A percentile compares a stretch with the other conserved stretches of the same genome.
These are phyloP conservation scores for Bufo gargarizans DNA, from an alignment of 2,113 vertebrate genomes.

Conservation along the genomic window DNA sequence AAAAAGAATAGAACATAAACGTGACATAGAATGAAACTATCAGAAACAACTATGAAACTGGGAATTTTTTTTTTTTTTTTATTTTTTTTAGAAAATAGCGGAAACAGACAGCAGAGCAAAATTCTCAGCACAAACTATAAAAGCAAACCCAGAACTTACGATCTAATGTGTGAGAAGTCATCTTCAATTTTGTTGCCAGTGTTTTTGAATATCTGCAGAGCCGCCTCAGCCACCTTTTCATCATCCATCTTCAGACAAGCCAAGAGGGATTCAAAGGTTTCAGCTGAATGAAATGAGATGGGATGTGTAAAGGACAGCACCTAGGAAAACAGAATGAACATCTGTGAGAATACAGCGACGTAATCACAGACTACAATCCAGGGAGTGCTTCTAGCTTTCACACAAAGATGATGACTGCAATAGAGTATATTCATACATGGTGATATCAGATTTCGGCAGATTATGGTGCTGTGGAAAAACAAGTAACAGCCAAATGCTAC, in stretches of 20 bases:
- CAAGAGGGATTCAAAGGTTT: conserved; percentile 95
- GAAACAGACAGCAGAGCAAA: background rate
- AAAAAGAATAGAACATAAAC: background rate
- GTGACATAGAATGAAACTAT: background rate
- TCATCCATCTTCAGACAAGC: conserved; percentile 98
- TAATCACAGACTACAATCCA: background rate
- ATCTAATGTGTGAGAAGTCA: conserved; percentile 96
- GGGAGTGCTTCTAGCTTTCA: background rate
- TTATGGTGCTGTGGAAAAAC: background rate
- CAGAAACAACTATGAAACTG: background rate
- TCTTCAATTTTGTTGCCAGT: conserved; percentile 95
- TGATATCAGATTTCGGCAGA: background rate
- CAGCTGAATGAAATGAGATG: conserved; percentile 97
- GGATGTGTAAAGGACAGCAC: conserved; percentile 97
- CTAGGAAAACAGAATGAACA: conserved; percentile 68
- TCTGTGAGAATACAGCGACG: background rate
- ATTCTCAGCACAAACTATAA: background rate
- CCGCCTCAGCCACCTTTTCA: conserved; percentile 96
- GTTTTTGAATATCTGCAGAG: conserved; percentile 97
- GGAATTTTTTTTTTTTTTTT: no score
- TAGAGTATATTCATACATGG: background rate
- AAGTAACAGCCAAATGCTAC: background rate
- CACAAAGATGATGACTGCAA: background rate
- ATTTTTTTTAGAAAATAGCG: no score
- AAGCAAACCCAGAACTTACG: conserved; percentile 76